These are phyloP conservation scores for Adelosebastes latens DNA, from an alignment of 2,797 vertebrate genomes.

Conservation along the genomic window DNA sequence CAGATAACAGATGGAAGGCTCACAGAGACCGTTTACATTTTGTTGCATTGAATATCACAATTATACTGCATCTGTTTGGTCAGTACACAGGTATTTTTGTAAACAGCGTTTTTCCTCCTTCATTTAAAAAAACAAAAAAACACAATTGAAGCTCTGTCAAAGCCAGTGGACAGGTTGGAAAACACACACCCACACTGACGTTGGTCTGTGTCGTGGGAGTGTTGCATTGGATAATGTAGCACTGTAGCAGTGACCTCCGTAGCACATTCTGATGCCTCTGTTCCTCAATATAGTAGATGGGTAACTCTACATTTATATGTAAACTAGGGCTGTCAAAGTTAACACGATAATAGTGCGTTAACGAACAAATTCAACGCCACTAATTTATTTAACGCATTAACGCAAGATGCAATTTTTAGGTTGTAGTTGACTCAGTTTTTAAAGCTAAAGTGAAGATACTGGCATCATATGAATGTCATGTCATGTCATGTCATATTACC, in stretches of 20 bases:
- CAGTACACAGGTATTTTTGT: too few species aligned
- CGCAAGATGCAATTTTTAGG: fast-evolving
- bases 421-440: too few species aligned
- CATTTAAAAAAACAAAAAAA: neutral
- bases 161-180: neutral
- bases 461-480: too few species aligned
- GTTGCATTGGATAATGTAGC: neutral
- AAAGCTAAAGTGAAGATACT: too few species aligned
- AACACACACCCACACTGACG: neutral
- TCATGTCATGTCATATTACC: too few species aligned
- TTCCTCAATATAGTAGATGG: neutral
- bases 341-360: neutral
- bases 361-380: too few species aligned
- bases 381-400: too few species aligned
- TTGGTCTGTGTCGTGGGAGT: neutral
- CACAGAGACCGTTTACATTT: neutral
- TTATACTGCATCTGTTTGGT: neutral
- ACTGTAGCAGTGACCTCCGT: neutral
- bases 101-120: too few species aligned
- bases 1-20: conserved; percentile 49
- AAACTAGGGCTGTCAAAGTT: neutral
- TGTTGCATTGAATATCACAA: conserved; percentile 1
- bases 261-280: neutral
- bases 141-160: neutral
- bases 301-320: neutral